Conservation (phyloP, 1,140 invertebrate species). For the Trichoplusia ni region DNA sequence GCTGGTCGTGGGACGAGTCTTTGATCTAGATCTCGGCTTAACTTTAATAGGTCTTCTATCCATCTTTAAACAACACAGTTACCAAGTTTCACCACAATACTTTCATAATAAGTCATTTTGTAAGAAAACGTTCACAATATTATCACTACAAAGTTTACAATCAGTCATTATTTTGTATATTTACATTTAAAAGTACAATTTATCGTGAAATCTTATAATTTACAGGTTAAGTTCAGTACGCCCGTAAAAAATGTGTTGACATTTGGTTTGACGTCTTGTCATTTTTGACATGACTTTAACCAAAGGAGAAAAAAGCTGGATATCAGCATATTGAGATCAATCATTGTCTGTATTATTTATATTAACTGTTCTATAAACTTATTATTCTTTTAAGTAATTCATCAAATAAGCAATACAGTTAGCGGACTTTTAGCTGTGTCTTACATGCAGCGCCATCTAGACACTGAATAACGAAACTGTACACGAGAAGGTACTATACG, state of each 20-base stretch:
- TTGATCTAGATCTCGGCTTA: neutral
- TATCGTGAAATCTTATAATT: neutral
- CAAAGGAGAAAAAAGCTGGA: no score
- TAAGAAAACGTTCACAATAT: neutral
- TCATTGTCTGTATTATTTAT: neutral
- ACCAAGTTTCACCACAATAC: conserved; percentile 16
- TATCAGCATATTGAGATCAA: no score
- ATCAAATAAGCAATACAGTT: no score
- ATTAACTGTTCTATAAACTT: conserved; percentile 1
- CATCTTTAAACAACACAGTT: conserved; percentile 57
- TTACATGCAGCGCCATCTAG: conserved; percentile 4
- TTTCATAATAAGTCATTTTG: conserved; percentile 13
- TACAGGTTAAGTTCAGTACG: neutral
- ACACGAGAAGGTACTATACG: no score
- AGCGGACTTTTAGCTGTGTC: no score
- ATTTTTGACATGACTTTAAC: neutral
- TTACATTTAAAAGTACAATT: no score
- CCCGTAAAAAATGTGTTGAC: conserved; percentile 8
- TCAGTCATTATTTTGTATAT: conserved; percentile 2
- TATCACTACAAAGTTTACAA: neutral
- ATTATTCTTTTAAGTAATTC: neutral
- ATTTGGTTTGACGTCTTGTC: neutral
- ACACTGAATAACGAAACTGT: no score
- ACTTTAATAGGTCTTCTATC: conserved; percentile 51
- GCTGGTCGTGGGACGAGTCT: conserved; percentile 9